phyloP scores from a whole-genome alignment of 2,113 vertebrate genomes.

The Gorsachius goisagi region DNA sequence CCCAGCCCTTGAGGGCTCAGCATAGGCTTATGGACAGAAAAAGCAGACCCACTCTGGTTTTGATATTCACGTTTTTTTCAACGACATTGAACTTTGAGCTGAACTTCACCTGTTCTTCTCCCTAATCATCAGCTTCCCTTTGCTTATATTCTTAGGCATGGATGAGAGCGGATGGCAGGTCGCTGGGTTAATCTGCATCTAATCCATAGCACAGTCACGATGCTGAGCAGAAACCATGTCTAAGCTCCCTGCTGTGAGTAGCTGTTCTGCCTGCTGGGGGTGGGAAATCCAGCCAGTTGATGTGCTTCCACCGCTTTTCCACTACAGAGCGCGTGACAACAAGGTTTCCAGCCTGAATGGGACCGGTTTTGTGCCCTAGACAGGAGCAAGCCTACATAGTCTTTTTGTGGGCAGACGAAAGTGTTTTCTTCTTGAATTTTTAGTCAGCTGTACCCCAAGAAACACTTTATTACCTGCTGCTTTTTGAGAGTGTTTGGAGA shows the following conservation, averaged over 20 bases:
- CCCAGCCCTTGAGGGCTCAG: neutral
- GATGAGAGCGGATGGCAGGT: conserved; percentile 23
- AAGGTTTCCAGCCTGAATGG: neutral
- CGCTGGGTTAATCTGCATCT: conserved; percentile 42
- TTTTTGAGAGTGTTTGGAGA: neutral
- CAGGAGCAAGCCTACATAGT: neutral
- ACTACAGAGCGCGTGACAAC: neutral
- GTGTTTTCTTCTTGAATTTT: neutral
- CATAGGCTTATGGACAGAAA: neutral
- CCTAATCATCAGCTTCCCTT: conserved; percentile 22
- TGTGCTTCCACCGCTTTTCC: neutral
- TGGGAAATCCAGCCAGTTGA: neutral
- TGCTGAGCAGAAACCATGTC: neutral
- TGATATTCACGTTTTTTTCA: neutral
- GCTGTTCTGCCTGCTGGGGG: neutral
- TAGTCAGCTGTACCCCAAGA: neutral
- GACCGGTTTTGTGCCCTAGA: fast-evolving
- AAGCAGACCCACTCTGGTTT: neutral
- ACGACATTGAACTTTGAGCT: conserved; percentile 32
- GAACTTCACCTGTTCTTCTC: neutral
- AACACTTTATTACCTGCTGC: neutral
- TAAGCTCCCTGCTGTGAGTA: conserved; percentile 6
- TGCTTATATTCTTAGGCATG: conserved; percentile 9
- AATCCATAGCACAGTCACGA: conserved; percentile 38
- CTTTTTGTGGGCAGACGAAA: neutral